Base-by-base conservation (phyloP, 2,888 invertebrate genomes). In the Nymphalis urticae region DNA sequence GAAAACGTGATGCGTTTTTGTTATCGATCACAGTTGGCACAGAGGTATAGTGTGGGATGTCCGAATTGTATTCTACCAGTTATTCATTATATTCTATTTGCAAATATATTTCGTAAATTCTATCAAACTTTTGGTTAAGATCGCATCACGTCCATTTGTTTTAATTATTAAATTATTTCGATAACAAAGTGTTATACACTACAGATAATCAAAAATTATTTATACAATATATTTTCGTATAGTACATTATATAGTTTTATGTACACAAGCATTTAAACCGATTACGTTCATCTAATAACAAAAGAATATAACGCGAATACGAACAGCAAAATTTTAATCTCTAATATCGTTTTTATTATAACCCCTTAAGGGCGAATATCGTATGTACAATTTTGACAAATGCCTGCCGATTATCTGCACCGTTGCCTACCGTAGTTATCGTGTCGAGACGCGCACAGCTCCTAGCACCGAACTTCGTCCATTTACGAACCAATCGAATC, bases 191-290 rank as follows among this genome's bases (percentile, higher is more conserved):
- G 54, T 56, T 17, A 56, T 27, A 56, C 54, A 56, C 68, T 59
- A 64, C 64, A 51, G 51, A 59, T 62, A 56, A 56, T 68, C 64
- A 68, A 71, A 71, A 48, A 16, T 51, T 9, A 51, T 63, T 68
- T 66, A 63, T 66, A 68, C 71, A 71, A 48, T 68, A 70, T 64
- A 51, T 19, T 27, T 53, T 36, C 47, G 10, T 59, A 71, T 68
- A 63, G 48, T 71, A 66, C 66, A 70, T 69, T 62, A 65, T 63
- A 63, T 71, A 54, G 53, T 62, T 59, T 60, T 65, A 71, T 71
- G 48, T 71, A 71, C 71, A 71, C 36, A 71, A 71, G 68, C 68
- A 19, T 65, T 42, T 42, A 42, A 24, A 21, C 10, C 42, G 21
- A 13, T 21, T 53, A 27, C 27, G 17, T 32, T 32, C 13, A 13